Percentiles rank a stretch among this genome's conserved stretches.
Evolutionary conservation across 2,888 invertebrate species (phyloP).

Genomic region (Gastracanthus pulcherrimus): DNA sequence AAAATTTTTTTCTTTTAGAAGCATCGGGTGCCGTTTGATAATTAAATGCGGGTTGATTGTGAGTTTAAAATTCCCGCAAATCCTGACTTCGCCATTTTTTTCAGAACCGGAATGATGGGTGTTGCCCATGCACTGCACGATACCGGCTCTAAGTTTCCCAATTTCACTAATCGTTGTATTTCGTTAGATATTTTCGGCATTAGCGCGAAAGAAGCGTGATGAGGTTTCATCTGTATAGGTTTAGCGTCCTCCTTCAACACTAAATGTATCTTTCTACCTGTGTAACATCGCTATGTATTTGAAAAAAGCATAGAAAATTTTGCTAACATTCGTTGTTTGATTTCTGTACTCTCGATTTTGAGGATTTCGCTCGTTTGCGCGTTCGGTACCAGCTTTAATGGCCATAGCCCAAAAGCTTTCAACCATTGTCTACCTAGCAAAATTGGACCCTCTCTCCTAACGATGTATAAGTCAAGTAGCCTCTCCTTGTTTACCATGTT

Average conservation of each 20-base stretch:
- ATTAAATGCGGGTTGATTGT: slow-evolving; percentile 63
- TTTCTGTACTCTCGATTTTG: not conserved
- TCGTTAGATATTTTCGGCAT: slow-evolving; percentile 46
- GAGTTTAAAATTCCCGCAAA: slow-evolving; percentile 63
- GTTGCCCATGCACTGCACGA: no score
- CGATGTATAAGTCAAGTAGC: slow-evolving; percentile 24
- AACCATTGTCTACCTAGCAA: slow-evolving; percentile 55
- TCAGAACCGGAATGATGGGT: slow-evolving; percentile 64
- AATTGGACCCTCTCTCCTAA: slow-evolving; percentile 34
- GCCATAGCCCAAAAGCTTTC: slow-evolving; percentile 49
- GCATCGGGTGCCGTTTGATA: slow-evolving; percentile 64
- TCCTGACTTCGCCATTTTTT: slow-evolving; percentile 60
- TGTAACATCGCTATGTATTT: no score
- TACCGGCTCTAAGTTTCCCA: no score
- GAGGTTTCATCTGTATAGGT: slow-evolving; percentile 60
- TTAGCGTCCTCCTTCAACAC: slow-evolving; percentile 59
- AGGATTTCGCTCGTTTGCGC: not conserved
- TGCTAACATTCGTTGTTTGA: no score
- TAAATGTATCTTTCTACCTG: slow-evolving; percentile 55
- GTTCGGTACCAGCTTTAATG: slow-evolving; percentile 16
- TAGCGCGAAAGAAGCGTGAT: slow-evolving; percentile 60
- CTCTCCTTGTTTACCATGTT: slow-evolving; percentile 19
- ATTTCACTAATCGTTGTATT: slow-evolving; percentile 56
- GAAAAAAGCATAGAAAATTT: no score
- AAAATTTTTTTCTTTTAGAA: slow-evolving; percentile 63